Base-by-base conservation (phyloP, 2,113 vertebrate genomes). In the Montifringilla adamsi region DNA sequence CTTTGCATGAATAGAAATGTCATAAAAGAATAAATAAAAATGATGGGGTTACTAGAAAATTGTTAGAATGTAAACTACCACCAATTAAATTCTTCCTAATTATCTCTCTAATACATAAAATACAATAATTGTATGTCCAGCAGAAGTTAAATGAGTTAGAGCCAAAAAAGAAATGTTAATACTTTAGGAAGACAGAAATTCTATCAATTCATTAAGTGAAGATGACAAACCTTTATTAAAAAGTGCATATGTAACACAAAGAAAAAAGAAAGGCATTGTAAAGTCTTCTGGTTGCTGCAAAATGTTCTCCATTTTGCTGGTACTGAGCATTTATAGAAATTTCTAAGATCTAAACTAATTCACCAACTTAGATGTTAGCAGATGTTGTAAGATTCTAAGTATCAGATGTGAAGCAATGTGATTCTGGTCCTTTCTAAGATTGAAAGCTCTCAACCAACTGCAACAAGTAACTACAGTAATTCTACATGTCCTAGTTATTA, bases 21-120 rank as follows among this genome's bases (percentile, higher is more conserved):
- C 76, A 94, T 35, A 59, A 41, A 87, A 94, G 30, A 78, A 86
- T 26, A 80, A 86, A 91, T 56, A 87, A 75, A 97, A 83, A 55
- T 52, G 1, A 91, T 53, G 23, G 8, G 7, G 28, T 62, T 93
- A 76, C 31, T n/a, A 84, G 62, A 82, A 95, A 94, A 91, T 66
- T 7, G 39, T 47, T 89, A 27, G 69, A 84, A 82, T 49, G 28
- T 63, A 84, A 92, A 53, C 62, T 44, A 73, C 49, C 56, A 67
- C 58, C 18, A 82, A 82, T 35, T 85, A 80, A 73, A 94, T 73
- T 80, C 49, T 75, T 60, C n/a, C 46, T 60, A 73, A 82, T 63
- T 44, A 74, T 58, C 31, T 78, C 47, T 21, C 30, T 47, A 75
- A 92, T 46, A 94, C 89, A 78, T 26, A 6, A 84, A 95, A 82